These are phyloP conservation scores for Xiphophorus couchianus DNA, from an alignment of 2,113 vertebrate species.

Conservation along the genomic window DNA sequence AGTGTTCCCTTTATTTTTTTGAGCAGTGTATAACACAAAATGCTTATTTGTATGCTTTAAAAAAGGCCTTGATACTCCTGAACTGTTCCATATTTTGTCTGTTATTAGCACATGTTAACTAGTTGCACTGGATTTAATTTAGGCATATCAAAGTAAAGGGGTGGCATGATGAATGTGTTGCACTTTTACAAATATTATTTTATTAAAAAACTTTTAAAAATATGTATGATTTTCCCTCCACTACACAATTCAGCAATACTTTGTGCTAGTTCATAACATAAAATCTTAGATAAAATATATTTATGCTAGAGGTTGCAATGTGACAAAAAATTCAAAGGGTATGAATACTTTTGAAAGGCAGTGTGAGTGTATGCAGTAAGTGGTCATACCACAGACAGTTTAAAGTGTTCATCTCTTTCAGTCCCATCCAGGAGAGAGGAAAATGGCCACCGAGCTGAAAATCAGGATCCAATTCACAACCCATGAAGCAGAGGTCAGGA, in stretches of 20 bases:
- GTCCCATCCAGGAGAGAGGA: not conserved
- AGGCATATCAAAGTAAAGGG: not conserved
- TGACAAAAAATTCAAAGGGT: not conserved
- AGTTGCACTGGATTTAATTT: not conserved
- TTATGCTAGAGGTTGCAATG: not conserved
- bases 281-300: not conserved
- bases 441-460: conserved; percentile 22
- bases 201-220: not conserved
- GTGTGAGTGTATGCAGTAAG: not conserved
- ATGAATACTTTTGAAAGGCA: not conserved
- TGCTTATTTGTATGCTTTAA: not conserved
- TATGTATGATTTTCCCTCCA: too few relatives aligned
- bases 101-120: not conserved
- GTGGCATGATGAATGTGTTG: not conserved
- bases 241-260: not conserved
- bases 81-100: not conserved
- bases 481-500: conserved; percentile 28
- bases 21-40: not conserved
- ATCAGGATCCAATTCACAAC: conserved; percentile 28
- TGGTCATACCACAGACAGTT: not conserved
- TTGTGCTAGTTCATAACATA: not conserved
- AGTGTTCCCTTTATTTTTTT: too few relatives aligned
- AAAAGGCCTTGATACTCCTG: not conserved
- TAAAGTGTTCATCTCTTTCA: conserved; percentile 18
- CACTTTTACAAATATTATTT: not conserved